A percentile compares a stretch with the other conserved stretches of the same genome.
Evolutionary conservation across 2,888 invertebrate species (phyloP).

Genomic region (Yponomeuta evonymella): DNA sequence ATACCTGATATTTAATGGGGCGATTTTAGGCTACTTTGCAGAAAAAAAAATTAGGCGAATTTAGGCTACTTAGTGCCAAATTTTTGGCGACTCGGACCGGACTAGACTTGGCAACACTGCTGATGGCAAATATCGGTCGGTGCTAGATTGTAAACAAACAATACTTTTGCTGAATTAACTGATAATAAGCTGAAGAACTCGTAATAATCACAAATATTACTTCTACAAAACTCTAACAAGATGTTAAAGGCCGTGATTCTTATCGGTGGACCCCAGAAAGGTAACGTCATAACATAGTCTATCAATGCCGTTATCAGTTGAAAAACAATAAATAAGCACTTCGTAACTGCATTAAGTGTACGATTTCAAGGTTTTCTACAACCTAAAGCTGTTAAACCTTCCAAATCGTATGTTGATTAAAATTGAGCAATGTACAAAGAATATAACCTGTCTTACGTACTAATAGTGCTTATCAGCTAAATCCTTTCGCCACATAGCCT

Average conservation of each 20-base stretch:
- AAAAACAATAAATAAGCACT: neutral
- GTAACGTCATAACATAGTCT: slow-evolving; percentile 55
- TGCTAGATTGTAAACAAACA: neutral
- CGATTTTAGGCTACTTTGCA: too few relatives aligned
- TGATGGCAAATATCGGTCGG: neutral
- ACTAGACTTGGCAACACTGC: too few relatives aligned
- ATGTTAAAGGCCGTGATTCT: slow-evolving; percentile 92
- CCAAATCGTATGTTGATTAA: neutral
- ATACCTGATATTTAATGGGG: too few relatives aligned
- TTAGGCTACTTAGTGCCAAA: too few relatives aligned
- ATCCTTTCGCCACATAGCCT: too few relatives aligned
- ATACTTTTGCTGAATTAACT: neutral
- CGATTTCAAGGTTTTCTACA: neutral
- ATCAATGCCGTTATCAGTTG: neutral
- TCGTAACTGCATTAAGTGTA: neutral
- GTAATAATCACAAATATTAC: neutral
- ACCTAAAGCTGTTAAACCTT: neutral
- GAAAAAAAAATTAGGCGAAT: too few relatives aligned
- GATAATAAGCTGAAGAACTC: neutral
- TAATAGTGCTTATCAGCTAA: too few relatives aligned
- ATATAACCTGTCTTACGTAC: neutral
- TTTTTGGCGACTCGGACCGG: too few relatives aligned
- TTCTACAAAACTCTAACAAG: neutral
- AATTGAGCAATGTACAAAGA: neutral
- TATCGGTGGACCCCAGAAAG: slow-evolving; percentile 96